Evolutionary conservation across 2,888 invertebrate species (phyloP), one percentile per base, ranked within the genome.

Genomic region (Tenthredo amoena): DNA sequence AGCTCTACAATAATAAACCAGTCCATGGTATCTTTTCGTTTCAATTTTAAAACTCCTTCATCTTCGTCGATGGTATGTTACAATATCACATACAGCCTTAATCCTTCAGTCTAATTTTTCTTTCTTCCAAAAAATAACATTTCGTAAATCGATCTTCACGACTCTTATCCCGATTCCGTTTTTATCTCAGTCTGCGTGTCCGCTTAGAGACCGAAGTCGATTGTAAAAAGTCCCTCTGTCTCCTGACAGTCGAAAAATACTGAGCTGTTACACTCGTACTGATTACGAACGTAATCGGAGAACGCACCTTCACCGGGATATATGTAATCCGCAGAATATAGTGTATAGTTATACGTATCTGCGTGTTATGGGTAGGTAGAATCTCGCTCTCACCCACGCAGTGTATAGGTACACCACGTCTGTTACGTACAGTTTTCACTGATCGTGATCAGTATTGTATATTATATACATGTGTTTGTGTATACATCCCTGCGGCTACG

Each of bases 381-480:
- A 74, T 26, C 40, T 21, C 74, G 40, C 74, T 74, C 74, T 74
- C 74, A 43, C 74, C 74, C 74, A 74, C 74, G 74, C 74, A 74
- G 34, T 6, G 12, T 18, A 68, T 18, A 68, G 34, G 31, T 68
- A 68, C 26, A 1, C 34, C 34, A 18, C 3, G 40, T 6, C 34
- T 34, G 5, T 12, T 68, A 34, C 34, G 15, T 34, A 68, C 26
- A 68, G n/a, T 68, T 68, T 68, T 68, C 68, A 68, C 68, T 68
- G 34, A 68, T 68, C 34, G 26, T 34, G 68, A 68, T 68, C 68
- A 55, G 55, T 55, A 31, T 76, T 76, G 18, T 76, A 72, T 47
- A 15, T 47, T 21, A 40, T 37, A 72, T 40, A 18, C 18, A 71
- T n/a, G 18, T 18, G 26, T 50, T 9, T 18, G 62, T 18, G 58